Evolutionary conservation across 2,888 invertebrate species (phyloP).

Genomic region (Dermolepida albohirtum): DNA sequence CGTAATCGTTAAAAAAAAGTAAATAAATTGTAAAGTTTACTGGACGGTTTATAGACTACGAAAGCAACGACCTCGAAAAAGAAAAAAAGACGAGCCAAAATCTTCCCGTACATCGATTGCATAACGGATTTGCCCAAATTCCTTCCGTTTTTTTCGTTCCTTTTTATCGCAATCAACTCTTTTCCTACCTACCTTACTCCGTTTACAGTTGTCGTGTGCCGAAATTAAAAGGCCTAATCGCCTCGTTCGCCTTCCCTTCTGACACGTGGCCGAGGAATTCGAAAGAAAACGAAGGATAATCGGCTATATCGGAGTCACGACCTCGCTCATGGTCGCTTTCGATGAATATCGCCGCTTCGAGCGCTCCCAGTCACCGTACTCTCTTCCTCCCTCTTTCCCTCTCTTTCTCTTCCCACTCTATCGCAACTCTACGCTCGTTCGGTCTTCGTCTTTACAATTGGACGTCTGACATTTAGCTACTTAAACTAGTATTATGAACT

Average conservation of each 20-base stretch:
- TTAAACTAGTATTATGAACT: no score
- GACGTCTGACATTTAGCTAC: no score
- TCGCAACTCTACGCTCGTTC: constrained; percentile 1
- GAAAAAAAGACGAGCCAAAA: background rate
- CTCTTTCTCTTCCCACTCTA: constrained; percentile 4
- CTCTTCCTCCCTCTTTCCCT: constrained; percentile 1
- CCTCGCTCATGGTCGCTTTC: constrained; percentile 56
- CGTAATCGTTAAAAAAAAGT: background rate
- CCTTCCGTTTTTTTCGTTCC: constrained; percentile 9
- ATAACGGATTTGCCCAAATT: constrained; percentile 29
- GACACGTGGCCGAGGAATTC: constrained; percentile 32
- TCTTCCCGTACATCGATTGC: constrained; percentile 23
- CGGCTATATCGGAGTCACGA: constrained; percentile 56
- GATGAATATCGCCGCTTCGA: constrained; percentile 51
- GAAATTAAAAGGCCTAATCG: constrained; percentile 36
- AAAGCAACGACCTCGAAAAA: background rate
- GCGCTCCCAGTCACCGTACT: constrained; percentile 39
- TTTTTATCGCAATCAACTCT: constrained; percentile 31
- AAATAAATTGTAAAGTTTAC: constrained; percentile 6
- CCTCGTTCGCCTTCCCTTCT: constrained; percentile 25
- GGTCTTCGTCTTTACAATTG: background rate
- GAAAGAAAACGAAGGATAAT: constrained; percentile 48
- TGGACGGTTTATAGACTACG: background rate
- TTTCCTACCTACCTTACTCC: constrained; percentile 33
- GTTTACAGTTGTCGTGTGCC: constrained; percentile 29